These are phyloP conservation scores for Leiothrix lutea DNA, from an alignment of 2,113 vertebrate species.

Conservation along the genomic window DNA sequence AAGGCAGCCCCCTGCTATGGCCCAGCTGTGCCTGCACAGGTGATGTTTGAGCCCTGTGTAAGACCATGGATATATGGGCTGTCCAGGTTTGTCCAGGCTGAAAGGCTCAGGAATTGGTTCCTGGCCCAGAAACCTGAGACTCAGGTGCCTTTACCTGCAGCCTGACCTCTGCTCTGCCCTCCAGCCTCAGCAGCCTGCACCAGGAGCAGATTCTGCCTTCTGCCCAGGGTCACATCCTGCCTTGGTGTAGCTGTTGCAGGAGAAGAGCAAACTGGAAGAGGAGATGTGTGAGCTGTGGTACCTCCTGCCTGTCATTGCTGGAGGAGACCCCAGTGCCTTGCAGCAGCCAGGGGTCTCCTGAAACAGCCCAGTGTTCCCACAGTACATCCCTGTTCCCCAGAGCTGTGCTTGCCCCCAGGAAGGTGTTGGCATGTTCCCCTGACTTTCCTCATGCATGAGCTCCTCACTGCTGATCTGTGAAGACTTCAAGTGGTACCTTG, in stretches of 20 bases:
- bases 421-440: not conserved
- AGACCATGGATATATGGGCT: not conserved
- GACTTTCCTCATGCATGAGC: not conserved
- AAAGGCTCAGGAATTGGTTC: not conserved
- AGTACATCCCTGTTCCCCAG: not conserved
- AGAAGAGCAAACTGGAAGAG: not conserved
- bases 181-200: not conserved
- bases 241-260: not conserved
- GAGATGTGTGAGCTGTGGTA: rapidly evolving
- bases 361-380: not conserved
- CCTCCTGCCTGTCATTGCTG: not conserved
- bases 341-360: not conserved
- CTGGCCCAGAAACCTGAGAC: not conserved
- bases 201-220: not conserved
- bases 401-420: not conserved
- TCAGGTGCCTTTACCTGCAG: not conserved
- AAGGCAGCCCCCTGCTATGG: not conserved
- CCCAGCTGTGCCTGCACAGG: not conserved
- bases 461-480: not conserved
- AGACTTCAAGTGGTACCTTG: not conserved
- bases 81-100: not conserved
- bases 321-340: not conserved
- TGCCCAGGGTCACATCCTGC: not conserved
- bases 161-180: not conserved
- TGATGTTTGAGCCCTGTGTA: rapidly evolving